phyloP scores from a whole-genome alignment of 2,797 vertebrate genomes.

The Phylloscopus collybita region DNA sequence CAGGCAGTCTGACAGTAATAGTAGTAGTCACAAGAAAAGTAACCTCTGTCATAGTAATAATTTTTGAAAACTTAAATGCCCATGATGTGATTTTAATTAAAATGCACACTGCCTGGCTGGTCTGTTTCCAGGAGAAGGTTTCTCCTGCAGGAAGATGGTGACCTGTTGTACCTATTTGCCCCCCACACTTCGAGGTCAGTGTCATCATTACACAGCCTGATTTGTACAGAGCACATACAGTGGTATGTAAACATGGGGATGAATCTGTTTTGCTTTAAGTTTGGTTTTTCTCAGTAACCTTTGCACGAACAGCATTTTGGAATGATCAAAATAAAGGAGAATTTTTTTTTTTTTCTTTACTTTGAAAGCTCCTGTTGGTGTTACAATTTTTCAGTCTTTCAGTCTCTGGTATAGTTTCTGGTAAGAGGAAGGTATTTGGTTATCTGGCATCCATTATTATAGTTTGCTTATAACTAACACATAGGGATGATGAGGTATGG shows the following conservation, averaged over 20 bases:
- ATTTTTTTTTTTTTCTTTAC: not conserved
- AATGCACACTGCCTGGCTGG: conserved; percentile 71
- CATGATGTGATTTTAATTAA: conserved; percentile 83
- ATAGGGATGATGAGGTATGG: not conserved
- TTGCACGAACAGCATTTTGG: not conserved
- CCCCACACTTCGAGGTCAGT: not conserved
- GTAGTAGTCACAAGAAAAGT: conserved; percentile 80
- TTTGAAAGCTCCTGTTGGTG: not conserved
- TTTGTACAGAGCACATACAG: not conserved
- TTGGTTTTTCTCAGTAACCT: not conserved
- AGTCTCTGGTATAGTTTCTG: not conserved
- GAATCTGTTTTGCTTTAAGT: not conserved
- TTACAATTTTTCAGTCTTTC: not conserved
- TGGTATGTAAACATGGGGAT: not conserved
- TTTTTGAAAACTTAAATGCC: conserved; percentile 84
- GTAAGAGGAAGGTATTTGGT: not conserved
- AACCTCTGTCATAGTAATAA: conserved; percentile 78
- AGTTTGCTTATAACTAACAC: not conserved
- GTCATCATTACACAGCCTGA: conserved; percentile 23
- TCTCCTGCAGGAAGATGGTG: conserved; percentile 17
- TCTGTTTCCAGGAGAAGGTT: conserved; percentile 61
- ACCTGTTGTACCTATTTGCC: conserved; percentile 16
- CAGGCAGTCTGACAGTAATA: conserved; percentile 79
- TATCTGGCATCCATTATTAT: not conserved
- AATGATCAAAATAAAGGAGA: not conserved